Percentiles rank a stretch among this genome's conserved stretches.
Conservation (phyloP, 2,113 vertebrate genomes). For the Pygoscelis adeliae region DNA sequence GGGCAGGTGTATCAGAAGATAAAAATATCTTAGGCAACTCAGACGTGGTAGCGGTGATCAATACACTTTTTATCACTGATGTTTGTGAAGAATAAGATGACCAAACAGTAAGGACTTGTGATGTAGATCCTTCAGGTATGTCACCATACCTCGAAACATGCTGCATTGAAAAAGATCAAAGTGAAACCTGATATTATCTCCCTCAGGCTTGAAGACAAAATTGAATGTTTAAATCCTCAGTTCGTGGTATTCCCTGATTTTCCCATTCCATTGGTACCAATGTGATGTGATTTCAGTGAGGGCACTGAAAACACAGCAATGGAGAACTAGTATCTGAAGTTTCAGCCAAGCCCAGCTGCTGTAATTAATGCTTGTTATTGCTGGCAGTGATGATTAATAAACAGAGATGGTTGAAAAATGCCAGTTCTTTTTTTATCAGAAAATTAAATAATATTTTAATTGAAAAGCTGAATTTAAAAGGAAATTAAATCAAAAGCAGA, state of each 20-base stretch:
- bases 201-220: not conserved
- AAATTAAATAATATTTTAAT: not conserved
- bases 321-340: not conserved
- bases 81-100: not conserved
- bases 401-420: not conserved
- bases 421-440: not conserved
- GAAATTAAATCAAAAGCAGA: not conserved
- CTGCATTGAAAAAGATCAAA: not conserved
- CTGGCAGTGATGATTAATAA: not conserved
- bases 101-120: not conserved
- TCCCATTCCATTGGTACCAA: not conserved
- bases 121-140: not conserved
- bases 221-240: not conserved
- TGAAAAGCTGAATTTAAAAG: not conserved
- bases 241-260: not conserved
- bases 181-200: not conserved
- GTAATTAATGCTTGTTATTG: not conserved
- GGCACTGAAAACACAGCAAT: not conserved
- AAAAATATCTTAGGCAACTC: not conserved
- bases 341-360: not conserved
- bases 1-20: not conserved
- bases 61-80: not conserved
- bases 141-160: not conserved
- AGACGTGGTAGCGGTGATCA: fast-evolving
- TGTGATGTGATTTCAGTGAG: not conserved